A percentile compares a stretch with the other conserved stretches of the same genome.
phyloP scores from a whole-genome alignment of 35 echinoderm and acorn worm genomes.

The Holothuria glaberrima region DNA sequence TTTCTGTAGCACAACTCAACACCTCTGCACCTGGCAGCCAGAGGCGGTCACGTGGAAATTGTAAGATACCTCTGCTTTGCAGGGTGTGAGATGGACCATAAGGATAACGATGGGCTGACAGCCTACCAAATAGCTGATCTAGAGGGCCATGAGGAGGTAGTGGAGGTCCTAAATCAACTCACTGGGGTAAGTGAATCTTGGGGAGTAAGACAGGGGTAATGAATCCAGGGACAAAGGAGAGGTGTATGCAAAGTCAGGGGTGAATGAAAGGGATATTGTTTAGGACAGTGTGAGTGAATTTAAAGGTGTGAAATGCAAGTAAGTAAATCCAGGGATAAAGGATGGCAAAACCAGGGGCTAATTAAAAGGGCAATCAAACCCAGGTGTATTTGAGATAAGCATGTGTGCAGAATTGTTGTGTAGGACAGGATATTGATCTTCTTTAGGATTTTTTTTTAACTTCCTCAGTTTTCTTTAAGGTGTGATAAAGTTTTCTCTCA shows the following conservation, averaged over 20 bases:
- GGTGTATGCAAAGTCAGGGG: slow-evolving; percentile 40
- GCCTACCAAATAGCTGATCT: slow-evolving; percentile 83
- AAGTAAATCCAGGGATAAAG: too few relatives aligned
- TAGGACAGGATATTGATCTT: too few relatives aligned
- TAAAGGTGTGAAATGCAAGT: too few relatives aligned
- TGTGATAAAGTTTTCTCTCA: too few relatives aligned
- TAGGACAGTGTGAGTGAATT: too few relatives aligned
- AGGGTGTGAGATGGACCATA: slow-evolving; percentile 75
- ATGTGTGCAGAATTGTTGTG: too few relatives aligned
- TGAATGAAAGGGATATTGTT: slow-evolving; percentile 60
- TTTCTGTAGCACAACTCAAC: slow-evolving; percentile 78
- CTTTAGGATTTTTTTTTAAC: too few relatives aligned
- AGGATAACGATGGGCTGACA: slow-evolving; percentile 91
- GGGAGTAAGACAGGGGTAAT: background rate
- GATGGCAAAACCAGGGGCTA: too few relatives aligned
- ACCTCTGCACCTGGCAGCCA: slow-evolving; percentile 77
- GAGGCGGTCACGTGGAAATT: slow-evolving; percentile 88
- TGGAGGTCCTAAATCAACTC: slow-evolving; percentile 81
- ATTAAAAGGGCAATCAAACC: too few relatives aligned
- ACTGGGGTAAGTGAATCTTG: slow-evolving; percentile 69
- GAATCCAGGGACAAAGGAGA: slow-evolving; percentile 43
- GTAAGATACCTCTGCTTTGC: slow-evolving; percentile 93
- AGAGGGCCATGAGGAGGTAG: slow-evolving; percentile 91
- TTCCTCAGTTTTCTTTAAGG: too few relatives aligned
- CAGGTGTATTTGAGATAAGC: too few relatives aligned